Percentiles rank a stretch among this genome's conserved stretches.
phyloP scores from a whole-genome alignment of 1,140 invertebrate species.

The Trypoxylus dichotomus region DNA sequence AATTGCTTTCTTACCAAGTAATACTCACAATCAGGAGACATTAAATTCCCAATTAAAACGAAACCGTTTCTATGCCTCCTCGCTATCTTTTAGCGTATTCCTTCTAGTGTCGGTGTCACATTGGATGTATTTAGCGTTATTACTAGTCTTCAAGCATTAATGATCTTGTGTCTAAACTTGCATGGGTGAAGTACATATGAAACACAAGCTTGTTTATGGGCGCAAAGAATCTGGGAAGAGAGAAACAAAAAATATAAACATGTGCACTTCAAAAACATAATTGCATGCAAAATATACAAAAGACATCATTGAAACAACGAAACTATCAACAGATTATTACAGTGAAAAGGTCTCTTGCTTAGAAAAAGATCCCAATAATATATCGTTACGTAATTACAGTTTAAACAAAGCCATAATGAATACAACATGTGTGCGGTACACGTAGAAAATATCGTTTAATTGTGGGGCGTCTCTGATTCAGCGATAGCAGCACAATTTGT shows the following conservation, averaged over 20 bases:
- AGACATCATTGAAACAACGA: not conserved
- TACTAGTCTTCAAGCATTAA: not conserved
- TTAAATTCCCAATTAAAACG: not conserved
- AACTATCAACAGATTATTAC: not conserved
- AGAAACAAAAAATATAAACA: not conserved
- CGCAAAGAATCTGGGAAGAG: not conserved
- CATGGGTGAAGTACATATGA: no score
- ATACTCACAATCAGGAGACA: no score
- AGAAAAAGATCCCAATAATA: not conserved
- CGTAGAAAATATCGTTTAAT: constrained; percentile 3
- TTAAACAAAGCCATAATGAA: constrained; percentile 11
- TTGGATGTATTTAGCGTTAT: not conserved
- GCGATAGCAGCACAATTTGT: constrained; percentile 5
- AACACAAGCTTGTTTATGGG: not conserved
- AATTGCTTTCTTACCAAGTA: no score
- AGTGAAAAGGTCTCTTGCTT: not conserved
- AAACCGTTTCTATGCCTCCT: not conserved
- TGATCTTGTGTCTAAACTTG: no score
- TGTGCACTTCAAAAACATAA: not conserved
- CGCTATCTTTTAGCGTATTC: not conserved
- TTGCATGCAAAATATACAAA: not conserved
- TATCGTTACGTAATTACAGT: constrained; percentile 7
- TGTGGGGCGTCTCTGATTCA: not conserved
- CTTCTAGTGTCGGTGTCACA: not conserved
- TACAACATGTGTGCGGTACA: constrained; percentile 4